phyloP scores from a whole-genome alignment of 23 tunicate genomes.

The Aplidium turbinatum region DNA sequence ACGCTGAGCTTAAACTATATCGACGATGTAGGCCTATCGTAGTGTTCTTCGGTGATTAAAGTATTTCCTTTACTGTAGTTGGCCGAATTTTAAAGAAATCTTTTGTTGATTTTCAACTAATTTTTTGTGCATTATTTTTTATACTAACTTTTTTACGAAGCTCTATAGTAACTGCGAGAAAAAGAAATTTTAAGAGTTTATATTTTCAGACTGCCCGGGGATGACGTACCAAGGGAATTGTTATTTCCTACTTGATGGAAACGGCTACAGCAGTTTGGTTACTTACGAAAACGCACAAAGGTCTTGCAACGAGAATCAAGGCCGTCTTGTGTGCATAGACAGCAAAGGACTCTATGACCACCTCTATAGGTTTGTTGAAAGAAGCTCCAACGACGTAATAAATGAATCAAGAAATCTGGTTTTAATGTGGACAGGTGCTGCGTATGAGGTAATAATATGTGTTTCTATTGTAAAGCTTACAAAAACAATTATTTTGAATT shows the following conservation, averaged over 20 bases:
- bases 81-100: too few species aligned
- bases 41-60: too few species aligned
- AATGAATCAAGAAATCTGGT: not conserved
- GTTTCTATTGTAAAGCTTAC: too few species aligned
- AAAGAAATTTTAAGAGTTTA: not conserved
- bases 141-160: not conserved
- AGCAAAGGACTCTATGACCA: conserved; percentile 12
- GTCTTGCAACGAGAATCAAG: conserved; percentile 13
- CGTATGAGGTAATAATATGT: conserved; percentile 1
- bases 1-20: too few species aligned
- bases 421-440: conserved; percentile 28
- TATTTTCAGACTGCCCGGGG: conserved; percentile 37
- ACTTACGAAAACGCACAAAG: not conserved
- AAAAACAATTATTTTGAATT: too few species aligned
- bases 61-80: too few species aligned
- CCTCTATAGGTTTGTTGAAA: conserved; percentile 7
- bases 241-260: conserved; percentile 26
- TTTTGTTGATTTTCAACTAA: not conserved
- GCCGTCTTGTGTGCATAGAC: conserved; percentile 5
- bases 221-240: not conserved
- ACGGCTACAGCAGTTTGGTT: conserved; percentile 8
- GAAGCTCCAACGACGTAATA: conserved; percentile 3
- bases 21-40: too few species aligned
- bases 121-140: not conserved
- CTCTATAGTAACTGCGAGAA: not conserved